Percentiles rank a stretch among this genome's conserved stretches.
These are phyloP conservation scores for Pygoscelis antarcticus DNA, from an alignment of 2,113 vertebrate genomes.

Conservation along the genomic window DNA sequence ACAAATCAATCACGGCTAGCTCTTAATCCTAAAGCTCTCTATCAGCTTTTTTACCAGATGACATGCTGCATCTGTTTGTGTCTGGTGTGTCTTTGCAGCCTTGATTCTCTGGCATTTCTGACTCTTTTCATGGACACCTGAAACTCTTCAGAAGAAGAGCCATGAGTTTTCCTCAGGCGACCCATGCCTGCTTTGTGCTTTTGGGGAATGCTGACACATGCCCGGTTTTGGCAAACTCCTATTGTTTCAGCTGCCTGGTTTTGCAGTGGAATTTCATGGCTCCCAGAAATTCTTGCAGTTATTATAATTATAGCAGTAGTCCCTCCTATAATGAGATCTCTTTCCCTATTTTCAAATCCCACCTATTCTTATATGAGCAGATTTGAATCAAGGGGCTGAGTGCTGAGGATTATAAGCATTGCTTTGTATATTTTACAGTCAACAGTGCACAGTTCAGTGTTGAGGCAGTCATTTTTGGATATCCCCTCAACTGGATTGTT, in stretches of 20 bases:
- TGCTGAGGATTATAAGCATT: not conserved
- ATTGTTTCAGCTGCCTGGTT: not conserved
- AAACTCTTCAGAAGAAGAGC: not conserved
- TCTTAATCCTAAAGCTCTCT: not conserved
- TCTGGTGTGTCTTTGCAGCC: not conserved
- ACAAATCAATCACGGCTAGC: not conserved
- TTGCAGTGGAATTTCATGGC: not conserved
- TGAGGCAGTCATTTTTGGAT: rapidly evolving
- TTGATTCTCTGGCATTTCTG: not conserved
- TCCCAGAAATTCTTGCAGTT: not conserved
- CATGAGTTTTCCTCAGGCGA: not conserved
- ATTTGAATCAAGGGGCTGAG: not conserved
- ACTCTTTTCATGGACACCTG: not conserved
- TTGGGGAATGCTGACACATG: not conserved
- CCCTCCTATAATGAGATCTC: not conserved
- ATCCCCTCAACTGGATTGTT: not conserved
- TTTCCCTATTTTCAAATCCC: not conserved
- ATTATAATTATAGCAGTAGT: not conserved
- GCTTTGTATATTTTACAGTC: not conserved
- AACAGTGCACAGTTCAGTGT: not conserved
- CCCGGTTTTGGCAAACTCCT: not conserved
- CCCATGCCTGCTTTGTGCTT: not conserved
- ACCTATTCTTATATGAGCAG: not conserved
- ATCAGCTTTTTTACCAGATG: not conserved
- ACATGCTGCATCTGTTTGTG: not conserved